Evolutionary conservation across 2,797 vertebrate species (phyloP), one percentile per base, ranked within the genome.

Genomic region (Silurus aristotelis): DNA sequence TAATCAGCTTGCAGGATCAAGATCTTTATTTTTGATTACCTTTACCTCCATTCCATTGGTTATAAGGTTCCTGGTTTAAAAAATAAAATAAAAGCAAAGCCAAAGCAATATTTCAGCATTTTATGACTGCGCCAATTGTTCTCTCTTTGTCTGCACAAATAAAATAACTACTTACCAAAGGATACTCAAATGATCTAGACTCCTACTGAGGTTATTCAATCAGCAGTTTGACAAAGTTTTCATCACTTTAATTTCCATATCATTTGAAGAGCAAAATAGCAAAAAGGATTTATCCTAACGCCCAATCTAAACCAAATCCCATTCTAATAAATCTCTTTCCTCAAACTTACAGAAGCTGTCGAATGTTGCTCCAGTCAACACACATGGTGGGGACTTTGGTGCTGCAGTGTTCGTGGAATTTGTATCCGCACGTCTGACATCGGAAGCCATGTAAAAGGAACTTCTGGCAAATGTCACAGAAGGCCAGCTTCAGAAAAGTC

Each of bases 351-450:
- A 97, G 94, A 85, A 96, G 95, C 81, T 97, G 96, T 77, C 95
- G 94, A 91, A 97, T 96, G 86, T 97, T 97, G 93, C 94, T 96
- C 96, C 96, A 97, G 93, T 97, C 96, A 58, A 97, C 96, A 87
- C 96, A 97, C 96, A 97, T 97, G 55, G 95, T 97, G 20, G 96
- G 96, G 79, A 97, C 96, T 91, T 95, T 96, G 81, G 96, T 97
- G 92, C 96, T 97, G 94, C 96, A 97, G 88, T 97, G 96, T 86
- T 97, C 96, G 0, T 97, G 96, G 91, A 97, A 97, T 89, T 97
- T 97, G 90, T 97, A 97, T 87, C 96, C 96, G 1, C 96, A 97
- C 0, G 96, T 97, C 93, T 97, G 96, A 92, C 96, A 97, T 14
- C 96, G 95, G 89, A 97, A 97, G 77, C 96, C 96, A 61, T 97